A percentile compares a stretch with the other conserved stretches of the same genome.
phyloP scores from a whole-genome alignment of 2,797 vertebrate species.

The Monodelphis domestica region DNA sequence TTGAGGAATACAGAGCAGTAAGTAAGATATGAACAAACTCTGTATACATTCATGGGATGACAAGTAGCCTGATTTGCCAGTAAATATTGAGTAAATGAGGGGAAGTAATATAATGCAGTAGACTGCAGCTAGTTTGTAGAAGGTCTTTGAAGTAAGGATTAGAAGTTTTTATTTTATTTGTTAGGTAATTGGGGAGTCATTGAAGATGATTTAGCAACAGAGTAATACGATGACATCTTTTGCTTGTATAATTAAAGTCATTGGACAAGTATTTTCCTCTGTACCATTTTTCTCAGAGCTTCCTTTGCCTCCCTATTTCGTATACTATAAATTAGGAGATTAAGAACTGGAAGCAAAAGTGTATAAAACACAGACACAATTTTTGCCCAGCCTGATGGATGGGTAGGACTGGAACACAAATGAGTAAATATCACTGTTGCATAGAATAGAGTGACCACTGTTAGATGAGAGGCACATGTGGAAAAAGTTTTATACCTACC shows the following conservation, averaged over 20 bases:
- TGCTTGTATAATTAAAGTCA: not conserved
- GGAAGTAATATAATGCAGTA: not conserved
- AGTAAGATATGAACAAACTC: not conserved
- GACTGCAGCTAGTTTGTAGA: not conserved
- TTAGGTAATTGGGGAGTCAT: not conserved
- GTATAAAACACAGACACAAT: conserved; percentile 67
- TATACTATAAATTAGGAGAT: conserved; percentile 73
- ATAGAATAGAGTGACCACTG: conserved; percentile 61
- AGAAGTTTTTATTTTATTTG: not conserved
- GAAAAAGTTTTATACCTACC: conserved; percentile 67
- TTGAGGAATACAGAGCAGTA: not conserved
- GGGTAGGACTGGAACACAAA: conserved; percentile 22
- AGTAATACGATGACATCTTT: not conserved
- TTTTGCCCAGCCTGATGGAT: conserved; percentile 50
- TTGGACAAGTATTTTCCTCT: conserved; percentile 62
- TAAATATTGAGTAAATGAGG: not conserved
- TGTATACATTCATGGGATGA: not conserved
- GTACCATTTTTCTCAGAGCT: conserved; percentile 56
- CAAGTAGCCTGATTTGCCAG: not conserved
- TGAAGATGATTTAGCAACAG: not conserved
- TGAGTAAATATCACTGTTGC: conserved; percentile 69
- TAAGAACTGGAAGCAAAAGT: conserved; percentile 64
- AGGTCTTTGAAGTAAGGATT: not conserved
- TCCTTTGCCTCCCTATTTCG: conserved; percentile 73
- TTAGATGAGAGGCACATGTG: conserved; percentile 68